Conservation (phyloP, 2,113 vertebrate species). For the Tympanuchus pallidicinctus region DNA sequence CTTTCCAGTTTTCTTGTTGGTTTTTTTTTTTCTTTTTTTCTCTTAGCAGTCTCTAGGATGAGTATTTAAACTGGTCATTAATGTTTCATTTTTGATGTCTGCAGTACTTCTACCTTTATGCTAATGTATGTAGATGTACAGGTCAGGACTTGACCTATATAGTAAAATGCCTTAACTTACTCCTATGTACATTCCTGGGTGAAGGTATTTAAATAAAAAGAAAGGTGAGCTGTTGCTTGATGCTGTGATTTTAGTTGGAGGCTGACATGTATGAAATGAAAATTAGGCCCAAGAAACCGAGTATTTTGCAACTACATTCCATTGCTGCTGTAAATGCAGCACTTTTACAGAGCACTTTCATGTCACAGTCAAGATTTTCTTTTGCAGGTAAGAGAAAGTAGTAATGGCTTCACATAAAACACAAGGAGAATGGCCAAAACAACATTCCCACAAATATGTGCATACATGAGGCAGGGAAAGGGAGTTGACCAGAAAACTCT, state of each 20-base stretch:
- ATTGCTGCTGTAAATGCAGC: neutral
- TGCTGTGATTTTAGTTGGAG: neutral
- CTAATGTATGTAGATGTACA: constrained; percentile 23
- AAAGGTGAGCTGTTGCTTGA: neutral
- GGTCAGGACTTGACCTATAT: constrained; percentile 24
- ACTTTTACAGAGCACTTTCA: rapidly evolving
- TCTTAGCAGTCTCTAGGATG: neutral
- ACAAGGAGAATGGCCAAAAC: neutral
- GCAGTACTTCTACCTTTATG: neutral
- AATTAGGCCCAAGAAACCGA: too few relatives aligned
- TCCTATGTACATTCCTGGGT: neutral
- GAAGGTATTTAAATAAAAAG: constrained; percentile 5
- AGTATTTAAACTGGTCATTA: neutral
- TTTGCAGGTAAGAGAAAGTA: neutral
- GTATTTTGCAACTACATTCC: too few relatives aligned
- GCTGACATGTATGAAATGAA: neutral
- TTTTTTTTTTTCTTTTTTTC: neutral
- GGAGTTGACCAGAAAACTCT: neutral
- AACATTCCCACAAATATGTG: rapidly evolving
- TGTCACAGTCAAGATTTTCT: neutral
- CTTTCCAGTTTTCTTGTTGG: neutral
- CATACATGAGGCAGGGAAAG: rapidly evolving
- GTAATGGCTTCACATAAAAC: neutral
- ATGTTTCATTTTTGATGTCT: constrained; percentile 22
- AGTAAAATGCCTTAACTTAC: neutral